Percentiles rank a stretch among this genome's conserved stretches.
These are phyloP conservation scores for Campylomormyrus numenius DNA, from an alignment of 2,113 vertebrate species.

Conservation along the genomic window DNA sequence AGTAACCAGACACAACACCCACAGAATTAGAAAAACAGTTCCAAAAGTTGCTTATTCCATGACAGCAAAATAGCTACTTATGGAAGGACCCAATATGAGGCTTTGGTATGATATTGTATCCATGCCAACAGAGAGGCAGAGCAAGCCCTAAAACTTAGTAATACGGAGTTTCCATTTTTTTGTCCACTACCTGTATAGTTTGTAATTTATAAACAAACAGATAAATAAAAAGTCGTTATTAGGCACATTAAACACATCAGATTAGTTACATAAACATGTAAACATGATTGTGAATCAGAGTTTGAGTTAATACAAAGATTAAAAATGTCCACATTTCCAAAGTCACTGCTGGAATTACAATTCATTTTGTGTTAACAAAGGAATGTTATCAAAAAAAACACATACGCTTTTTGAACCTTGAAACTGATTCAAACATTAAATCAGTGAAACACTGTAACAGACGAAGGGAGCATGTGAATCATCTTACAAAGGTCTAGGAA, in stretches of 20 bases:
- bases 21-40: neutral
- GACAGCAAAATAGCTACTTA: neutral
- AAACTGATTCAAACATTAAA: neutral
- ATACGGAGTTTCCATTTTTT: neutral
- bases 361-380: neutral
- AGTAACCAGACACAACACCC: neutral
- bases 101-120: neutral
- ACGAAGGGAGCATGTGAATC: neutral
- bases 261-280: slow-evolving; percentile 18
- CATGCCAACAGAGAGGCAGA: neutral
- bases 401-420: neutral
- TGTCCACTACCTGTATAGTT: slow-evolving; percentile 10
- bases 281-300: neutral
- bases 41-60: neutral
- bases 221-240: neutral
- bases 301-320: neutral
- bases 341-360: neutral
- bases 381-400: neutral
- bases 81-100: neutral
- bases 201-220: neutral
- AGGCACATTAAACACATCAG: neutral
- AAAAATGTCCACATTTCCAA: neutral
- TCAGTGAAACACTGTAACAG: neutral
- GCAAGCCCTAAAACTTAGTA: neutral
- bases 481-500: neutral